Percentiles rank a stretch among this genome's conserved stretches.
phyloP scores from a whole-genome alignment of 1,140 invertebrate species.

The Vollenhovia emeryi region DNA sequence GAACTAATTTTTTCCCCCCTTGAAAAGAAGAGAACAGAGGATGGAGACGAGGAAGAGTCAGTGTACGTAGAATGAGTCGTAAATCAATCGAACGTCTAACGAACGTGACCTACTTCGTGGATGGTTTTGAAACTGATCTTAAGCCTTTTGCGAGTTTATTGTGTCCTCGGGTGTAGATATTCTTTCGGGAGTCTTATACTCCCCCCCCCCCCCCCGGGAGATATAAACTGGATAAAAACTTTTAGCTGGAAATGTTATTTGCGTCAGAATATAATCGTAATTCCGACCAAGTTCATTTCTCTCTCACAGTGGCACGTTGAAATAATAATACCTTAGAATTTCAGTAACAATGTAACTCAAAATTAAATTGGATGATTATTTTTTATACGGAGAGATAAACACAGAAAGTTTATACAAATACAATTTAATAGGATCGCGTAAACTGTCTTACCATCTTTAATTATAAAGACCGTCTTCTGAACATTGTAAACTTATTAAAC shows the following conservation, averaged over 20 bases:
- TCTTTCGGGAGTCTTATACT: conserved; percentile 2
- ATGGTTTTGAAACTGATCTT: conserved; percentile 63
- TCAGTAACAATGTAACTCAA: neutral
- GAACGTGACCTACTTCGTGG: conserved; percentile 68
- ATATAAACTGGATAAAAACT: conserved; percentile 10
- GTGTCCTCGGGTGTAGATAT: conserved; percentile 39
- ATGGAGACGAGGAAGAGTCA: neutral
- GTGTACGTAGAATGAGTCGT: conserved; percentile 57
- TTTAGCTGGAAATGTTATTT: conserved; percentile 3
- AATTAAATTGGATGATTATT: neutral
- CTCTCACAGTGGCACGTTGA: neutral
- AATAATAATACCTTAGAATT: neutral
- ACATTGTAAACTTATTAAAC: neutral
- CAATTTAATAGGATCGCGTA: neutral
- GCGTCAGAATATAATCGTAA: conserved; percentile 31
- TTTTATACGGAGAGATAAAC: neutral
- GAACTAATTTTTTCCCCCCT: conserved; percentile 8
- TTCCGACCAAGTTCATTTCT: conserved; percentile 15
- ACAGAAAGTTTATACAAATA: neutral
- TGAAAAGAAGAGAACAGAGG: neutral
- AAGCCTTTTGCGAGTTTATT: conserved; percentile 28
- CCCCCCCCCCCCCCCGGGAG: neutral
- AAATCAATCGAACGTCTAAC: conserved; percentile 73
- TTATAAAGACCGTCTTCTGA: neutral
- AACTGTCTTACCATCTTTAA: neutral